Percentiles rank a stretch among this genome's conserved stretches.
phyloP scores from a whole-genome alignment of 92 coral and sea anemone genomes.

The Epizoanthus rinbou region DNA sequence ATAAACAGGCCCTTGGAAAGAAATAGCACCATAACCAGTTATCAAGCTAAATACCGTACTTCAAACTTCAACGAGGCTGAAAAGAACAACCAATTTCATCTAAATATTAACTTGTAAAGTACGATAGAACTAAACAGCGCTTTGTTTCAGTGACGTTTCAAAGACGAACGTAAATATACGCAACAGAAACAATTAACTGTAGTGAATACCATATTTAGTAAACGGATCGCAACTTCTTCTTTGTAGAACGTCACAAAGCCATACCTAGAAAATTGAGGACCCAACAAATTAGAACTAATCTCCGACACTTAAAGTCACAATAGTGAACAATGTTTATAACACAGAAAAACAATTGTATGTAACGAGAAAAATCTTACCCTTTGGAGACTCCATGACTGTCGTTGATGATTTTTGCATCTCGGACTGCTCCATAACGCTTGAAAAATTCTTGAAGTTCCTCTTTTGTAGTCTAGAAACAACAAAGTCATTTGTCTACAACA shows the following conservation, averaged over 20 bases:
- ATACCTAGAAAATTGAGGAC: conserved; percentile 50
- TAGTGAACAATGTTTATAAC: not conserved
- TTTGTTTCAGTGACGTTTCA: too few relatives aligned
- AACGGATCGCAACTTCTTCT: conserved; percentile 69
- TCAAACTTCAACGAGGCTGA: too few relatives aligned
- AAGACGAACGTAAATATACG: conserved; percentile 36
- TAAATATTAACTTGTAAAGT: too few relatives aligned
- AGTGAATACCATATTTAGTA: conserved; percentile 64
- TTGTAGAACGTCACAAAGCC: conserved; percentile 81
- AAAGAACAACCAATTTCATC: too few relatives aligned
- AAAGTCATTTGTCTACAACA: not conserved
- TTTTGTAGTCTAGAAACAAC: conserved; percentile 62
- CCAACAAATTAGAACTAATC: not conserved
- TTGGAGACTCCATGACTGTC: conserved; percentile 69
- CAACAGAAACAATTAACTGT: conserved; percentile 39
- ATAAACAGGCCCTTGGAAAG: too few relatives aligned
- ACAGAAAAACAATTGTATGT: not conserved
- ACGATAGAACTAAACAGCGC: too few relatives aligned
- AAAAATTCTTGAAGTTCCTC: conserved; percentile 76
- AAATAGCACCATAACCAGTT: too few relatives aligned
- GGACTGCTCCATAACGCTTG: conserved; percentile 71
- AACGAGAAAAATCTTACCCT: conserved; percentile 60
- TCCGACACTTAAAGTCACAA: too few relatives aligned
- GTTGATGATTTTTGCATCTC: conserved; percentile 70
- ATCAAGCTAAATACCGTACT: too few relatives aligned